These are phyloP conservation scores for Cistogaster globosa DNA, from an alignment of 2,888 invertebrate genomes.

Conservation along the genomic window DNA sequence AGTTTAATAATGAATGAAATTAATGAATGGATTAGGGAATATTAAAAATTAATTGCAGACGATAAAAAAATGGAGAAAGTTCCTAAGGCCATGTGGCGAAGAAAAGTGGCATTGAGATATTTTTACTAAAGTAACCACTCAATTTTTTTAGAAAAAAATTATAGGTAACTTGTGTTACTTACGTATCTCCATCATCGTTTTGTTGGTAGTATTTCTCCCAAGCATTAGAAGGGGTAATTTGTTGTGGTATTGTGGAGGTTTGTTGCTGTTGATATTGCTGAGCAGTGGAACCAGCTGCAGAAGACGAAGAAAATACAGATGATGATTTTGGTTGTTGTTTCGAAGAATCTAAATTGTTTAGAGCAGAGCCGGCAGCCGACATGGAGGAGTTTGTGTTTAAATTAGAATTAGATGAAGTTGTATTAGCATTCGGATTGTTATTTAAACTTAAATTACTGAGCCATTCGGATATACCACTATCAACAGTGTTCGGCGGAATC, in stretches of 20 bases:
- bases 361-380: conserved; percentile 54
- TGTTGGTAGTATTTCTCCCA: conserved; percentile 89
- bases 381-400: conserved; percentile 57
- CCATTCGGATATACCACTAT: conserved; percentile 85
- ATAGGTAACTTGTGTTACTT: conserved; percentile 84
- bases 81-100: too few relatives aligned
- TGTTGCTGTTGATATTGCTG: conserved; percentile 62
- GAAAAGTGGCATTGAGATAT: too few relatives aligned
- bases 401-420: conserved; percentile 36
- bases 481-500: conserved; percentile 88
- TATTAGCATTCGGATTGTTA: conserved; percentile 73
- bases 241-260: conserved; percentile 67
- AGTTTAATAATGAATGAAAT: too few relatives aligned
- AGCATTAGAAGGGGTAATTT: conserved; percentile 79
- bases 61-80: too few relatives aligned
- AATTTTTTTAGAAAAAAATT: too few relatives aligned
- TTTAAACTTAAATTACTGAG: conserved; percentile 85
- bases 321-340: conserved; percentile 39
- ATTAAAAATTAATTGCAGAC: too few relatives aligned
- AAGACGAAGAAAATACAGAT: conserved; percentile 20
- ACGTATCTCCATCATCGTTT: conserved; percentile 95
- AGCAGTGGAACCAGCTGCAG: conserved; percentile 42
- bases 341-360: conserved; percentile 71
- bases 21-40: too few relatives aligned
- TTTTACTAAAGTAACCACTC: too few relatives aligned